Evolutionary conservation across 2,797 vertebrate genomes (phyloP), one percentile per base, ranked within the genome.

Genomic region (Centroberyx gerrardi): DNA sequence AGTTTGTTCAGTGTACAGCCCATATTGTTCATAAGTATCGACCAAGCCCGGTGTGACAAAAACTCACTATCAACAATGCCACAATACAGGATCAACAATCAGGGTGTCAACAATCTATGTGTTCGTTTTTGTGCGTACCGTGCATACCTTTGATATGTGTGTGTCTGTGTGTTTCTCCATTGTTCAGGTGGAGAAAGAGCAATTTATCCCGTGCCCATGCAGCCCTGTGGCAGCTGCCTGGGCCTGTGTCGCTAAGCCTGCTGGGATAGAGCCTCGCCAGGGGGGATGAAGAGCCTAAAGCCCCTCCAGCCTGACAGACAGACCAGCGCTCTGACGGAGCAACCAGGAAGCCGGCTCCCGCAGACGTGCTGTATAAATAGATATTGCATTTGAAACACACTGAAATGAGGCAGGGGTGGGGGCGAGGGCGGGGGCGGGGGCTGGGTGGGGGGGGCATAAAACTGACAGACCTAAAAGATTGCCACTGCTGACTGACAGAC

Each of bases 211-310:
- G 14, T 75, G 60, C 54, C 73, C 80, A 83, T 68, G 73, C 82
- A 77, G 59, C 67, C 80, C 67, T 36, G 80, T 87, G 82, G 87
- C 90, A 92, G 84, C 82, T 80, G 88, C 76, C 69, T 80, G 3
- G 68, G 70, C 65, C 87, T 83, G 77, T 76, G 85, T 51, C 22
- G 31, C 76, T 90, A 92, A 94, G 88, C 90, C 87, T 93, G 71
- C 83, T 80, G 90, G 92, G 90, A 88, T 78, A 73, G 68, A 87
- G 71, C 63, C 78, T 81, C 75, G 83, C 82, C 87, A 77, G 62
- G 64, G 82, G 84, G 92, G 92, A 93, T 94, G 85, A 89, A 84
- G 82, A 83, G 71, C 70, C 71, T 90, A 91, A 95, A 91, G 85
- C 93, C 78, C 78, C 83, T 85, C 80, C 88, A 91, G 85, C 90